Evolutionary conservation across 2,797 vertebrate genomes (phyloP).

Genomic region (Perodicticus potto): DNA sequence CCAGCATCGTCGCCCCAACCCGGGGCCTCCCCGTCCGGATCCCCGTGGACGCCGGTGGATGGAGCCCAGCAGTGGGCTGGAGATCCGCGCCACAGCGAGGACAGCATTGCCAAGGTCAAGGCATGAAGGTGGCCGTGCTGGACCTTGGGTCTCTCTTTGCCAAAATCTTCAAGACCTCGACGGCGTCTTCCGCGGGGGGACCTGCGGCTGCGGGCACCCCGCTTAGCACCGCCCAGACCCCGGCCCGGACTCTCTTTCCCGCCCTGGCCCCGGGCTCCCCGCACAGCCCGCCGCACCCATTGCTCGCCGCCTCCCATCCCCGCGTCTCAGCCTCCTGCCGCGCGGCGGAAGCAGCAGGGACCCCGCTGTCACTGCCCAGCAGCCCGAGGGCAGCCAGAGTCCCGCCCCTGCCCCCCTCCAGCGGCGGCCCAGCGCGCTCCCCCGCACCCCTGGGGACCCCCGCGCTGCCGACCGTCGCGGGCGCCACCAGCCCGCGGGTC

Average conservation of each 20-base stretch:
- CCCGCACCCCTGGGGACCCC: neutral
- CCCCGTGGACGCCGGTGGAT: neutral
- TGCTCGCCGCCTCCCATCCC: constrained; percentile 18
- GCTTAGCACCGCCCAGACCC: neutral
- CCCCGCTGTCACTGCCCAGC: neutral
- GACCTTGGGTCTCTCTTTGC: constrained; percentile 82
- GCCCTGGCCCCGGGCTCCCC: neutral
- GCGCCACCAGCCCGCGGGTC: neutral
- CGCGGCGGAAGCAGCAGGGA: neutral
- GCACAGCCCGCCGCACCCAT: neutral
- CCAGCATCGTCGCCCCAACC: neutral
- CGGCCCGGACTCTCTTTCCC: neutral
- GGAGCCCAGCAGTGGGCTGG: neutral
- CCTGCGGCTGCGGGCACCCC: neutral
- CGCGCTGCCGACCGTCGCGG: neutral
- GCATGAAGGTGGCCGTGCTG: constrained; percentile 85
- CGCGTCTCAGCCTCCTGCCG: neutral
- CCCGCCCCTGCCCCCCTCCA: neutral
- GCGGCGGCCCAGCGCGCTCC: neutral
- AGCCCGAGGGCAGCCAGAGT: neutral
- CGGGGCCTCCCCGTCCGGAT: fast-evolving
- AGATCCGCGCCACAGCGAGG: neutral
- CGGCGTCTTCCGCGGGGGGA: constrained; percentile 22
- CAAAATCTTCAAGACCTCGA: constrained; percentile 83
- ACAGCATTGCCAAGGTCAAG: neutral